A percentile compares a stretch with the other conserved stretches of the same genome.
These are phyloP conservation scores for Drosophila serrata DNA, from an alignment of 1,140 invertebrate species.

Conservation along the genomic window DNA sequence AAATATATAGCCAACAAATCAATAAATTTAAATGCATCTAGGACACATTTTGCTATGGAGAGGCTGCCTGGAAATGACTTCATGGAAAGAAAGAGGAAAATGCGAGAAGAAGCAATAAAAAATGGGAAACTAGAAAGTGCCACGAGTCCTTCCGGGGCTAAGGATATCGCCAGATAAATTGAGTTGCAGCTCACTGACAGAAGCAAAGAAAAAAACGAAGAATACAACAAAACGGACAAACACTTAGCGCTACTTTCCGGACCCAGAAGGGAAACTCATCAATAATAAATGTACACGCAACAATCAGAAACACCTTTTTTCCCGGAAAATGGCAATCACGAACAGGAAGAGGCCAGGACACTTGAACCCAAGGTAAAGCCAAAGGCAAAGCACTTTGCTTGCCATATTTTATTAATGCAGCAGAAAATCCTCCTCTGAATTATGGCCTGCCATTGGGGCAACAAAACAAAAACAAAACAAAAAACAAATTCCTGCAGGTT, in stretches of 20 bases:
- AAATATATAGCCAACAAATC: constrained; percentile 33
- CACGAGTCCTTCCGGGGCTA: constrained; percentile 5
- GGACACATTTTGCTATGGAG: constrained; percentile 9
- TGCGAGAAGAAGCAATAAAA: constrained; percentile 14
- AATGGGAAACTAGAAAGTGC: constrained; percentile 18
- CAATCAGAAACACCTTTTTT: constrained; percentile 38
- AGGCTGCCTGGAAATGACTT: constrained; percentile 33
- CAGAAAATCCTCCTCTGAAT: constrained; percentile 46
- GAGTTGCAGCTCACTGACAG: constrained; percentile 12
- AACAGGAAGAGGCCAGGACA: constrained; percentile 5
- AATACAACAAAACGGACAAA: constrained; percentile 14
- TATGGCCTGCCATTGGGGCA: constrained; percentile 12
- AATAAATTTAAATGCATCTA: constrained; percentile 63
- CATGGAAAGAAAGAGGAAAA: constrained; percentile 1
- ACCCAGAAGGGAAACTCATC: constrained; percentile 13
- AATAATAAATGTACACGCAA: constrained; percentile 46
- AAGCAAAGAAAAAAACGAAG: not conserved
- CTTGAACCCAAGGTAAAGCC: constrained; percentile 4
- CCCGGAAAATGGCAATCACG: constrained; percentile 25
- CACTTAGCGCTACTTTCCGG: constrained; percentile 6
- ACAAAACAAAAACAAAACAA: not conserved
- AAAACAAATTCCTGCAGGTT: constrained; percentile 2
- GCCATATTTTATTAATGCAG: constrained; percentile 69
- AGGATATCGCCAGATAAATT: constrained; percentile 23
- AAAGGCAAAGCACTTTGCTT: constrained; percentile 32